Conservation (phyloP, 2,113 vertebrate genomes). For the Chaetops frenatus region DNA sequence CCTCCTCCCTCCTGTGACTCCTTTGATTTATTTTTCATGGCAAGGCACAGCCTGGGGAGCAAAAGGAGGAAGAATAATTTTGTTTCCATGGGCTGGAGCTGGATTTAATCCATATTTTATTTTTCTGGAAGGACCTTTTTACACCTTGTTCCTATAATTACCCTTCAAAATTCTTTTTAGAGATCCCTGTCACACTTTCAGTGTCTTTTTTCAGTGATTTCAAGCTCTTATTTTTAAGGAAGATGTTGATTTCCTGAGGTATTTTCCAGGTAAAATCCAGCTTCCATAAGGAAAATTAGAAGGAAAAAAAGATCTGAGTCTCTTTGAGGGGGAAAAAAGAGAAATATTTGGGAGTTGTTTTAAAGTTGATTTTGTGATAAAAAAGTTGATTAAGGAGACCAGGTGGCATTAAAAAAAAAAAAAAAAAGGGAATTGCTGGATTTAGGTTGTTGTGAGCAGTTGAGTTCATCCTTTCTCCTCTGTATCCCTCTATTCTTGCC, state of each 20-base stretch:
- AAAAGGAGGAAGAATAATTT: neutral
- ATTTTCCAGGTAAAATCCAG: neutral
- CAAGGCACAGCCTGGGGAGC: neutral
- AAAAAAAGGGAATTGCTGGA: neutral
- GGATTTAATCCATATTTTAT: neutral
- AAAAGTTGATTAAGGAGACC: neutral
- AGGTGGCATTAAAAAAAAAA: neutral
- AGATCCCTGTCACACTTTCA: neutral
- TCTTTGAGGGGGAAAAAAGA: fast-evolving
- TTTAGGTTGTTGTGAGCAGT: neutral
- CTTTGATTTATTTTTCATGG: constrained; percentile 2
- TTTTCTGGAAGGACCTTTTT: neutral
- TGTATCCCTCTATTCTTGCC: neutral
- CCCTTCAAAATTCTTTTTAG: neutral
- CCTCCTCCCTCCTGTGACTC: neutral
- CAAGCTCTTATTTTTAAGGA: neutral
- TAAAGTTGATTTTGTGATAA: neutral
- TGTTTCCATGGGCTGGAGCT: neutral
- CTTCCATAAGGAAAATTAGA: fast-evolving
- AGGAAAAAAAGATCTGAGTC: neutral
- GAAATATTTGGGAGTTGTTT: neutral
- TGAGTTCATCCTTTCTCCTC: neutral
- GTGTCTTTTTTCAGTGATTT: neutral
- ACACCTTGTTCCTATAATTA: neutral
- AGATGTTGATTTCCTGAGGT: fast-evolving